phyloP scores from a whole-genome alignment of 2,113 vertebrate species.

The Ptilonorhynchus violaceus region DNA sequence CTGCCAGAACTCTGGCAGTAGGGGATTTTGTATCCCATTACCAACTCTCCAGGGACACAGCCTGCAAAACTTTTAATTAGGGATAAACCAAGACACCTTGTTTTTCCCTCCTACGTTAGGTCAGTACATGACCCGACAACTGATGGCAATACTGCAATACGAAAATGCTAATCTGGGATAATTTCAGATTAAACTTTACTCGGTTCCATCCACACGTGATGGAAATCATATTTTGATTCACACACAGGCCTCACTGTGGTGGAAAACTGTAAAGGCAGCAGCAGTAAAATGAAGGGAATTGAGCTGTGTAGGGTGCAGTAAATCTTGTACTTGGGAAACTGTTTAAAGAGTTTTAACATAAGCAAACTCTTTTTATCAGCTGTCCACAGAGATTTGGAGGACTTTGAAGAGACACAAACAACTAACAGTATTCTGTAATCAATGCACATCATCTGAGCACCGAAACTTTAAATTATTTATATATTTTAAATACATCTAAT shows the following conservation, averaged over 20 bases:
- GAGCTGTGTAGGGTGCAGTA: not conserved
- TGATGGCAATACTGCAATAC: not conserved
- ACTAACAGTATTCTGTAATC: slow-evolving; percentile 36
- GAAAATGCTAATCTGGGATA: not conserved
- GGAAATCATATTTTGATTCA: not conserved
- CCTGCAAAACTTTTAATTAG: slow-evolving; percentile 32
- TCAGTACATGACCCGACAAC: not conserved
- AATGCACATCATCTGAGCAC: slow-evolving; percentile 32
- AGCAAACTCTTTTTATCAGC: slow-evolving; percentile 23
- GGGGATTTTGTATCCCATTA: not conserved
- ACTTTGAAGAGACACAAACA: slow-evolving; percentile 43
- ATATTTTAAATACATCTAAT: slow-evolving; percentile 10
- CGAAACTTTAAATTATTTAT: slow-evolving; percentile 43
- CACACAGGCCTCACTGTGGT: slow-evolving; percentile 22
- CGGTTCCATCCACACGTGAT: not conserved
- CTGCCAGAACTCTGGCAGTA: not conserved
- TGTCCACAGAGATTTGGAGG: slow-evolving; percentile 11
- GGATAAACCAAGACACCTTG: not conserved
- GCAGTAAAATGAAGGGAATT: not conserved
- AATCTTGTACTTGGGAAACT: not conserved
- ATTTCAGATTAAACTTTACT: not conserved
- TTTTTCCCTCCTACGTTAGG: not conserved
- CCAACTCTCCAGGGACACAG: not conserved
- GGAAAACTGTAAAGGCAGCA: slow-evolving; percentile 33
- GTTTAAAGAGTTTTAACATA: not conserved